phyloP scores from a whole-genome alignment of 2,113 vertebrate genomes.

The Isichthys henryi region DNA sequence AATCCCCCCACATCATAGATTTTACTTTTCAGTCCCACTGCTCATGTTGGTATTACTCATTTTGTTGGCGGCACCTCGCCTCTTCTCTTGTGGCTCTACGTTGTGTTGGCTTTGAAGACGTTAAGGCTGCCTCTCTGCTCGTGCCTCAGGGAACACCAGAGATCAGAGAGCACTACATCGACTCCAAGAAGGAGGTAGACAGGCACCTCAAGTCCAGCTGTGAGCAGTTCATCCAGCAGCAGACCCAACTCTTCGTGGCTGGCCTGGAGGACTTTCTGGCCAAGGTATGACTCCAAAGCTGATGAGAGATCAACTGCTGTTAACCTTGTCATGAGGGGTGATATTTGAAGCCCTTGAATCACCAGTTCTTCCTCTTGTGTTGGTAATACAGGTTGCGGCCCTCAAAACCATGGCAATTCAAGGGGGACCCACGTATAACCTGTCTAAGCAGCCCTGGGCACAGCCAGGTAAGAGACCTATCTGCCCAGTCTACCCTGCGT shows the following conservation, averaged over 20 bases:
- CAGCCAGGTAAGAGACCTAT: slow-evolving; percentile 74
- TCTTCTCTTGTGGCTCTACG: neutral
- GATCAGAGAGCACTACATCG: slow-evolving; percentile 96
- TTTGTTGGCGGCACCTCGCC: neutral
- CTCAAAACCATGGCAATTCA: slow-evolving; percentile 86
- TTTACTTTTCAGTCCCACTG: neutral
- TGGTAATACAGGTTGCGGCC: slow-evolving; percentile 70
- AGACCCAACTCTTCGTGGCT: slow-evolving; percentile 82
- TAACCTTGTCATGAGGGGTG: neutral
- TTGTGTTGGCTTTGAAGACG: neutral
- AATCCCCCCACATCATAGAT: neutral
- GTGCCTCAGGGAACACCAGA: slow-evolving; percentile 85
- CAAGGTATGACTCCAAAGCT: slow-evolving; percentile 65
- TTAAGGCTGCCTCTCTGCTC: neutral
- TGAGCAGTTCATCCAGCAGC: slow-evolving; percentile 97
- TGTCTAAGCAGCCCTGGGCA: slow-evolving; percentile 92
- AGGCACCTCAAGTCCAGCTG: slow-evolving; percentile 90
- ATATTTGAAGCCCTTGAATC: neutral
- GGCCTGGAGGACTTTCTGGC: slow-evolving; percentile 89
- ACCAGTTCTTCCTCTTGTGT: neutral
- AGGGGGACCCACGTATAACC: slow-evolving; percentile 85
- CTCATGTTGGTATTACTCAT: neutral
- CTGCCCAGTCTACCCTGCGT: neutral
- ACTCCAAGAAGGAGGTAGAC: slow-evolving; percentile 98
- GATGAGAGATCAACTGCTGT: neutral